These are phyloP conservation scores for Anadara kagoshimensis DNA, from an alignment of 1,140 invertebrate genomes.

Conservation along the genomic window DNA sequence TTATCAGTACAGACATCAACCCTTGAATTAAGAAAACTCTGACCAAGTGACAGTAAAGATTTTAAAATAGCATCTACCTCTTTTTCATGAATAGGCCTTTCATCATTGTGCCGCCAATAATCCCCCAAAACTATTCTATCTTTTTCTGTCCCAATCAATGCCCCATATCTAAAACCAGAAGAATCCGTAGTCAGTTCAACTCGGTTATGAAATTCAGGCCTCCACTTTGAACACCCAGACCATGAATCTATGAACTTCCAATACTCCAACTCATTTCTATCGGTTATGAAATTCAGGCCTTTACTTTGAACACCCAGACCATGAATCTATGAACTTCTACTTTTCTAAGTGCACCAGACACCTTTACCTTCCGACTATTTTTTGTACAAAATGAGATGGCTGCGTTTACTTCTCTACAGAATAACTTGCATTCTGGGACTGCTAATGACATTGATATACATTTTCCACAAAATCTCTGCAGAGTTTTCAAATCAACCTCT, in stretches of 20 bases:
- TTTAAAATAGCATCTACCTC: constrained; percentile 22
- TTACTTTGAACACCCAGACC: too few relatives aligned
- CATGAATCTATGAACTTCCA: constrained; percentile 20
- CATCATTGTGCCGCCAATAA: constrained; percentile 12
- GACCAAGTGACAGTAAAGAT: constrained; percentile 3
- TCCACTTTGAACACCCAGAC: constrained; percentile 11
- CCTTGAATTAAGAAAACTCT: constrained; percentile 1
- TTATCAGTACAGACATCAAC: constrained; percentile 18
- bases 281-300: too few relatives aligned
- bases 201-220: constrained; percentile 8
- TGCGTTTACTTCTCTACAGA: constrained; percentile 11
- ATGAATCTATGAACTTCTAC: too few relatives aligned
- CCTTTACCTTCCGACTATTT: constrained; percentile 2
- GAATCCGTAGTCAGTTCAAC: constrained; percentile 27
- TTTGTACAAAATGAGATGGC: constrained; percentile 10
- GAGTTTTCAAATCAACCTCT: constrained; percentile 4
- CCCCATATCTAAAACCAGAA: constrained; percentile 18
- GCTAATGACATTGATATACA: constrained; percentile 24
- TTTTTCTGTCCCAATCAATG: neutral
- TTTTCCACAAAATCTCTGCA: constrained; percentile 25
- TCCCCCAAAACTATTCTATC: constrained; percentile 4
- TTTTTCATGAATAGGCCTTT: constrained; percentile 28
- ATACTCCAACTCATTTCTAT: constrained; percentile 7
- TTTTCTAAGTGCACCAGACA: neutral
- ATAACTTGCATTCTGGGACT: constrained; percentile 9